These are phyloP conservation scores for Folsomia manolachei DNA, from an alignment of 2,888 invertebrate genomes.

Conservation along the genomic window DNA sequence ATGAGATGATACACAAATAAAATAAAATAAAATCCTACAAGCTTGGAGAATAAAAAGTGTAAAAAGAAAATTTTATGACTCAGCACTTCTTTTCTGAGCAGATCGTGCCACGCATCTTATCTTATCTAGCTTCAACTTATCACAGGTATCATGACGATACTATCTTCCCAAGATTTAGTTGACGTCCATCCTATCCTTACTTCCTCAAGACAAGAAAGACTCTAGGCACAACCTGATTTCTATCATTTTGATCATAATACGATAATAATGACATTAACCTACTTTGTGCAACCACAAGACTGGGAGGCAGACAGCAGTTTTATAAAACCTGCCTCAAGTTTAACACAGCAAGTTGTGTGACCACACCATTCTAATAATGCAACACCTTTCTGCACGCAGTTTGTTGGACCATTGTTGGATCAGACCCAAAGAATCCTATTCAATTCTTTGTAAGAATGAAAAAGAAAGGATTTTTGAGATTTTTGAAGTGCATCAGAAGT, in stretches of 20 bases:
- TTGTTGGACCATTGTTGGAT: no score
- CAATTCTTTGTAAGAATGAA: no score
- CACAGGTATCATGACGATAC: no score
- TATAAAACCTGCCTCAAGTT: background rate
- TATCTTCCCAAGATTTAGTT: background rate
- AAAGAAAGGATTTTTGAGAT: background rate
- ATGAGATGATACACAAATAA: no score
- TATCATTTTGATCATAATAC: constrained; percentile 20
- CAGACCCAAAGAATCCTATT: no score
- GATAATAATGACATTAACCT: constrained; percentile 24
- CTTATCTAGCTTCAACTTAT: no score
- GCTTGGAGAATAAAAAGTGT: background rate
- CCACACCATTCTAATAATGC: background rate
- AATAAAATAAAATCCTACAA: no score
- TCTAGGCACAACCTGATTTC: constrained; percentile 19
- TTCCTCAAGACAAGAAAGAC: background rate
- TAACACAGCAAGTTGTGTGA: background rate
- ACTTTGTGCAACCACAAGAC: background rate
- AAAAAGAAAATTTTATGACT: constrained; percentile 15
- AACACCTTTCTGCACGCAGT: background rate
- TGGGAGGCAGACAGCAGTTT: background rate
- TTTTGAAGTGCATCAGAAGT: constrained; percentile 5
- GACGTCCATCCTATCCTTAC: background rate
- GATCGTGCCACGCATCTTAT: no score
- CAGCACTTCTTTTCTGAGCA: constrained; percentile 1